phyloP scores from a whole-genome alignment of 1,140 invertebrate species.

The Steinernema feltiae region DNA sequence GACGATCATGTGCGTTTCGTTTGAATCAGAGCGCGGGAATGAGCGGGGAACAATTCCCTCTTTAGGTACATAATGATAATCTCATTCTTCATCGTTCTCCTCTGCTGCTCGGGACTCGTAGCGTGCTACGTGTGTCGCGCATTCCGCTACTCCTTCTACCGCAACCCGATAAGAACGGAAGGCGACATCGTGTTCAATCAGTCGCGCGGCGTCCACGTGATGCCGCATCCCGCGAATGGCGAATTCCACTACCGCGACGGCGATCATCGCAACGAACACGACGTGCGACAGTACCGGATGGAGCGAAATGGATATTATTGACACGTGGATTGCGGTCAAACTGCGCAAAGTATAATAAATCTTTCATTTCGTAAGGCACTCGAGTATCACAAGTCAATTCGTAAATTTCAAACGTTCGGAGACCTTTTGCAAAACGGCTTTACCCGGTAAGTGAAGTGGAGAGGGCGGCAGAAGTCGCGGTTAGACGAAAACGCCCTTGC shows the following conservation, averaged over 20 bases:
- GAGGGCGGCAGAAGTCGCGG: not conserved
- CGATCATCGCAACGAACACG: not conserved
- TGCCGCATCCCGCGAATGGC: not conserved
- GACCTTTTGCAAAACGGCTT: no score
- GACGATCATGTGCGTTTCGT: not conserved
- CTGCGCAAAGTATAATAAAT: not conserved
- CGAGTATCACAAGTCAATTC: not conserved
- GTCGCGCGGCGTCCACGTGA: not conserved
- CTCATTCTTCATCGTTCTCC: not conserved
- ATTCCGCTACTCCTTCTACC: constrained; percentile 6
- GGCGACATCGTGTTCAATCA: not conserved
- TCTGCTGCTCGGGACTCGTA: not conserved
- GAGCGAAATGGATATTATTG: not conserved
- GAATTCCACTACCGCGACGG: not conserved
- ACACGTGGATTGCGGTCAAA: not conserved
- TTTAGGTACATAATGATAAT: not conserved
- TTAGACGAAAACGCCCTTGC: constrained; percentile 6
- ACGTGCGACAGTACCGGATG: not conserved
- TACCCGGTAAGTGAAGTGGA: not conserved
- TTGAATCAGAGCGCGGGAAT: no score
- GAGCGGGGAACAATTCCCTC: no score
- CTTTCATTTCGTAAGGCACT: not conserved
- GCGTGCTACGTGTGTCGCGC: constrained; percentile 6
- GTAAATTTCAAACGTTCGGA: not conserved
- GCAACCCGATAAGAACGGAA: not conserved